A percentile compares a stretch with the other conserved stretches of the same genome.
Evolutionary conservation across 2,888 invertebrate genomes (phyloP).

Genomic region (Drosophila monieri): DNA sequence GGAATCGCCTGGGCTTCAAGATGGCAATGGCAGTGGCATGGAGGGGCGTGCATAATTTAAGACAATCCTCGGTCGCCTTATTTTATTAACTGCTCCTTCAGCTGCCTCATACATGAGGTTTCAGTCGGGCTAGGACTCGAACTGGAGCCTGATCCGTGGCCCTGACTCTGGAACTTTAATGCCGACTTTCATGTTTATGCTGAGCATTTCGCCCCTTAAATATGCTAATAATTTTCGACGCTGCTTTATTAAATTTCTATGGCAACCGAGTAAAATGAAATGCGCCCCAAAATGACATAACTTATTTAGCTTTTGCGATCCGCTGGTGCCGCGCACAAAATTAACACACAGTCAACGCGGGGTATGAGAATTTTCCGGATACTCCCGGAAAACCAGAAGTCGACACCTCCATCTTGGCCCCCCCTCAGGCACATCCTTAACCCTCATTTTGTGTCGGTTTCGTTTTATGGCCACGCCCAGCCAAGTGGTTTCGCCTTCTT

Average conservation of each 20-base stretch:
- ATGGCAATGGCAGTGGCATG: neutral
- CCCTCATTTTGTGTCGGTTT: constrained; percentile 8
- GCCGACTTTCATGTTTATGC: constrained; percentile 39
- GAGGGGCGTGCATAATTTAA: constrained; percentile 45
- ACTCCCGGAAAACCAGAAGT: constrained; percentile 26
- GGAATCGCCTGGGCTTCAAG: constrained; percentile 33
- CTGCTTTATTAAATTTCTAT: constrained; percentile 75
- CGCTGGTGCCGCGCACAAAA: constrained; percentile 51
- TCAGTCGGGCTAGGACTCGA: constrained; percentile 42
- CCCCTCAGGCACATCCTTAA: constrained; percentile 1
- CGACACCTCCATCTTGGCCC: constrained; percentile 14
- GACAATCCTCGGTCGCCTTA: constrained; percentile 48
- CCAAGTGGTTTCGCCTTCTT: constrained; percentile 36
- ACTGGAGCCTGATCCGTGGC: constrained; percentile 12
- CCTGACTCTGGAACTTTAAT: constrained; percentile 31
- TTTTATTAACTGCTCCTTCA: constrained; percentile 49
- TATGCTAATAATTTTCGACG: constrained; percentile 73
- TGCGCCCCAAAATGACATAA: constrained; percentile 63
- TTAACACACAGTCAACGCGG: constrained; percentile 53
- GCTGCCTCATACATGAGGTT: constrained; percentile 8
- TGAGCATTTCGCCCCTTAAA: constrained; percentile 49
- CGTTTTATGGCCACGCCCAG: constrained; percentile 41
- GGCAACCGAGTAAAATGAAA: constrained; percentile 63
- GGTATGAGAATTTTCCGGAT: constrained; percentile 1
- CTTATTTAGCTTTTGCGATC: constrained; percentile 59